These are phyloP conservation scores for Chalcis sispes DNA, from an alignment of 2,888 invertebrate species.

Conservation along the genomic window DNA sequence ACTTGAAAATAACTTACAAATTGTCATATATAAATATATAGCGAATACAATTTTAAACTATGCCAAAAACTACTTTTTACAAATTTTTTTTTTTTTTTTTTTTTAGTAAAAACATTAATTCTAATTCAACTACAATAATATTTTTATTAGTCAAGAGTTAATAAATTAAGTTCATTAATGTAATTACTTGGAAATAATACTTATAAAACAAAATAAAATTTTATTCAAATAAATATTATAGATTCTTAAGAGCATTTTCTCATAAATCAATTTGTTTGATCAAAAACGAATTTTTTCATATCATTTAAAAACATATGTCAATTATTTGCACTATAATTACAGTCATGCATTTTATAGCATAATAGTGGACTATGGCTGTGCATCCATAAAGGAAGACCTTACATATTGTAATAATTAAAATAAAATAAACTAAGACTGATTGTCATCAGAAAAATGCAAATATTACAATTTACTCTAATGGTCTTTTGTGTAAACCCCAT, in stretches of 20 bases:
- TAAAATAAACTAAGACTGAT: no score
- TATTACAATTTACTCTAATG: conserved; percentile 81
- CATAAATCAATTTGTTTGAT: neutral
- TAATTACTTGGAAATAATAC: conserved; percentile 1
- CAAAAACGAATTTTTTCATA: neutral
- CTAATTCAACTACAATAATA: conserved; percentile 5
- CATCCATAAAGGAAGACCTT: conserved; percentile 45
- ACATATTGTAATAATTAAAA: conserved; percentile 30
- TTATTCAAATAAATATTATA: neutral
- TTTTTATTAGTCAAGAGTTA: conserved; percentile 10
- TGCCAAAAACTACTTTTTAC: neutral
- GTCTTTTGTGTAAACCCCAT: conserved; percentile 93
- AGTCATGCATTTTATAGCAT: neutral
- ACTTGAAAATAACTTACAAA: conserved; percentile 1
- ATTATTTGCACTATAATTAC: conserved; percentile 14
- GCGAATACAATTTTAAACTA: neutral
- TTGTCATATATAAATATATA: neutral
- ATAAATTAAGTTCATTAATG: conserved; percentile 30
- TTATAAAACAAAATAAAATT: conserved; percentile 20
- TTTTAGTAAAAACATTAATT: conserved; percentile 15
- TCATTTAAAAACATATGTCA: conserved; percentile 38
- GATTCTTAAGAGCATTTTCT: conserved; percentile 18
- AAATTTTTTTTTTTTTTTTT: conserved; percentile 31
- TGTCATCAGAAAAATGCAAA: conserved; percentile 16
- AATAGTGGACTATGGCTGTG: conserved; percentile 28